These are phyloP conservation scores for Poecile atricapillus DNA, from an alignment of 2,113 vertebrate genomes.

Conservation along the genomic window DNA sequence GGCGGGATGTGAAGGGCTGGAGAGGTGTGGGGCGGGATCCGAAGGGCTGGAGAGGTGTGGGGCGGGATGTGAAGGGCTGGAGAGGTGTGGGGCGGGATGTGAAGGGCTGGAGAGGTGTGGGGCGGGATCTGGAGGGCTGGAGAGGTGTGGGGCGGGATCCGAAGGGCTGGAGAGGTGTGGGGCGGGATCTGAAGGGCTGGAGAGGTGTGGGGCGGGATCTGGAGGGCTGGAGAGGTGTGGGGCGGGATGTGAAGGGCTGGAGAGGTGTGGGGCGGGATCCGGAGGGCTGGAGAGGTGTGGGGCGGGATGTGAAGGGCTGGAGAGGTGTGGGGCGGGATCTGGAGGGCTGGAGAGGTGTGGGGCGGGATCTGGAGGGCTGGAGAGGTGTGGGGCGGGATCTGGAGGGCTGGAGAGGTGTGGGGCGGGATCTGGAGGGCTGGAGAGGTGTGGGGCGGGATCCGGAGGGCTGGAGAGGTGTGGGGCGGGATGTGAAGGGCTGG, in stretches of 20 bases:
- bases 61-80: too few relatives aligned
- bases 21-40: slow-evolving; percentile 37
- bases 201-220: slow-evolving; percentile 38
- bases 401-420: fast-evolving
- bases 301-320: fast-evolving
- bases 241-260: too few relatives aligned
- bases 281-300: slow-evolving; percentile 74
- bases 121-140: fast-evolving
- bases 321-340: fast-evolving
- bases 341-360: slow-evolving; percentile 46
- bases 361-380: slow-evolving; percentile 18
- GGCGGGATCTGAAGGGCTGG: slow-evolving; percentile 18
- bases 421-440: too few relatives aligned
- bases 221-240: fast-evolving
- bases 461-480: slow-evolving; percentile 74
- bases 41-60: fast-evolving
- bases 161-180: slow-evolving; percentile 47
- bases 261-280: slow-evolving; percentile 40
- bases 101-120: slow-evolving; percentile 74
- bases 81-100: slow-evolving; percentile 39
- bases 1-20: slow-evolving; percentile 16
- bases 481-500: fast-evolving
- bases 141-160: fast-evolving
- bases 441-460: slow-evolving; percentile 40
- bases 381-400: slow-evolving; percentile 38